phyloP scores from a whole-genome alignment of 2,797 vertebrate species.

The Typhlichthys subterraneus region DNA sequence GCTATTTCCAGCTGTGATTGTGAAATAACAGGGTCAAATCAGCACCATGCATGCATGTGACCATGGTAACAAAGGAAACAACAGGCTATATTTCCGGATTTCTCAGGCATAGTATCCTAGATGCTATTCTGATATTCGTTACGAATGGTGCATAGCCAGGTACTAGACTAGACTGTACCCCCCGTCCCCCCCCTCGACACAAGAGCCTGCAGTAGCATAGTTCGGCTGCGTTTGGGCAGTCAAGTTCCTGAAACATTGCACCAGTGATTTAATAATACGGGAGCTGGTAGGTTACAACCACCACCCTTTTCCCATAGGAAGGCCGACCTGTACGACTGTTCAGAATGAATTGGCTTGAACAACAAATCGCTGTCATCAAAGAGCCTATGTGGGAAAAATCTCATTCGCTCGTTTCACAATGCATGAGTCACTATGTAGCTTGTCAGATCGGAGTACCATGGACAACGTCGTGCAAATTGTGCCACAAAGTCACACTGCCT shows the following conservation, averaged over 20 bases:
- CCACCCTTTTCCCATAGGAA: too few species aligned
- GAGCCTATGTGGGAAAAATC: not conserved
- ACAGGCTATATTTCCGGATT: slow-evolving; percentile 28
- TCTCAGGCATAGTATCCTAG: slow-evolving; percentile 2
- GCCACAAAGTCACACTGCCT: slow-evolving; percentile 48
- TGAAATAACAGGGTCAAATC: not conserved
- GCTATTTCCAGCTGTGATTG: too few species aligned
- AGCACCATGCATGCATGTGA: slow-evolving; percentile 33
- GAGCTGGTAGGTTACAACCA: too few species aligned
- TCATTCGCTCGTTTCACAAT: slow-evolving; percentile 4
- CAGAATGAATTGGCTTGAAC: too few species aligned
- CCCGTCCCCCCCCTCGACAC: too few species aligned
- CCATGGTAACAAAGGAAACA: slow-evolving; percentile 75
- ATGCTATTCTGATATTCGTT: not conserved
- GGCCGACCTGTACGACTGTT: too few species aligned
- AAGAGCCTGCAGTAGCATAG: too few species aligned
- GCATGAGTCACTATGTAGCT: slow-evolving; percentile 43
- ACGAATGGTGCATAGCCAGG: not conserved
- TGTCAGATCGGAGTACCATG: slow-evolving; percentile 38
- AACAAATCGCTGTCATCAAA: slow-evolving; percentile 4
- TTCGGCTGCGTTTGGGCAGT: too few species aligned
- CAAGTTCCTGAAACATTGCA: too few species aligned
- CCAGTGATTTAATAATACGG: too few species aligned
- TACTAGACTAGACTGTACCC: not conserved
- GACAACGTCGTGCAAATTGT: slow-evolving; percentile 44